Evolutionary conservation across 2,888 invertebrate genomes (phyloP).

Genomic region (Anthrax anthrax): DNA sequence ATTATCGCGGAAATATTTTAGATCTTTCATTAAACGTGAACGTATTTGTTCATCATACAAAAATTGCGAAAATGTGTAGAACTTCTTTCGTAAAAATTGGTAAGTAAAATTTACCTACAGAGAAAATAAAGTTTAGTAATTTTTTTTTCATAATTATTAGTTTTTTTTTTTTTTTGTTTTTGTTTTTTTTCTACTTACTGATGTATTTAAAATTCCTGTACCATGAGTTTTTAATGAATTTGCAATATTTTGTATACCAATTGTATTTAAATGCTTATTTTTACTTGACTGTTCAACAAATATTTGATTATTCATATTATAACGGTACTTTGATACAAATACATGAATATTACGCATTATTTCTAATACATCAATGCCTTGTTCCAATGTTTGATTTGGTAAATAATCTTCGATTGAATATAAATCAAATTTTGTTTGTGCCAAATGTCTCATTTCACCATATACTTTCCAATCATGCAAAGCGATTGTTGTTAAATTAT

Average conservation of each 20-base stretch:
- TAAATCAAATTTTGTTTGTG: conserved; percentile 66
- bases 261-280: conserved; percentile 88
- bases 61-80: conserved; percentile 91
- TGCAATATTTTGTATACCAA: conserved; percentile 87
- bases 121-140: neutral
- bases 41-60: conserved; percentile 97
- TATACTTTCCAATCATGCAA: conserved; percentile 97
- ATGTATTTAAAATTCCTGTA: conserved; percentile 89
- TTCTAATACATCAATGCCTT: conserved; percentile 91
- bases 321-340: conserved; percentile 85
- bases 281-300: conserved; percentile 85
- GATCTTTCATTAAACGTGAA: conserved; percentile 79
- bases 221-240: conserved; percentile 96
- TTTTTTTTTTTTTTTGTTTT: neutral
- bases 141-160: neutral
- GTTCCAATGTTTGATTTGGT: conserved; percentile 92
- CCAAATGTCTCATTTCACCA: conserved; percentile 90
- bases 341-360: conserved; percentile 93
- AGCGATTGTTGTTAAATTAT: conserved; percentile 93
- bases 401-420: conserved; percentile 80
- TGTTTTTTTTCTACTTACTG: conserved; percentile 38
- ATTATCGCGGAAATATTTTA: conserved; percentile 66
- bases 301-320: conserved; percentile 92
- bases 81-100: conserved; percentile 85
- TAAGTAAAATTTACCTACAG: conserved; percentile 68